Base-by-base conservation (phyloP, 2,113 vertebrate genomes). In the Caloenas nicobarica region DNA sequence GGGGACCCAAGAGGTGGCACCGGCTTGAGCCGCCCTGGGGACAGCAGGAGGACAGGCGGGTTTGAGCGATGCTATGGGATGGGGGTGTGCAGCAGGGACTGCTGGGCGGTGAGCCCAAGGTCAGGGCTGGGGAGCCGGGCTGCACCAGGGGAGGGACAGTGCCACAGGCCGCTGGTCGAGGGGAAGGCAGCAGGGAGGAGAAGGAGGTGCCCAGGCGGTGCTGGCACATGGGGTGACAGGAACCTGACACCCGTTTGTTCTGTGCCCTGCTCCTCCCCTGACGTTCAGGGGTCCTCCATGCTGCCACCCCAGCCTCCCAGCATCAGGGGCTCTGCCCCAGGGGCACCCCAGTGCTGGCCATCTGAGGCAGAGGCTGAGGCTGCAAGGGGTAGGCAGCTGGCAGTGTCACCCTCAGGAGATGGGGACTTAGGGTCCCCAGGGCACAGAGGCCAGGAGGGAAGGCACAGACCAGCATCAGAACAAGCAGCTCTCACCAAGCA, bases 321-420 rank as follows among this genome's bases (percentile, higher is more conserved):
- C 51, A 48, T 42, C 17, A 74, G 62, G 18, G 13, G 26, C 21
- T 90, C 34, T 79, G 61, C 16, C 65, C 17, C 76, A 51, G 13
- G 5, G 60, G 64, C 13, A 54, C 12, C 8, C 40, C 56, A 81
- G 25, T 0, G 0, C n/a, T 3, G 11, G 11, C 33, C 0, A 0
- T 3, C 48, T 72, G 34, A 48, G 28, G 24, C 72, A 83, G 22
- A 42, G 18, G 34, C 51, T 71, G 28, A 13, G 9, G 7, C 40
- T 36, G 48, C 4, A 15, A 23, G 7, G 26, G 33, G 33, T n/a
- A 57, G 28, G n/a, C 56, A 87, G 34, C 28, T 56, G 51, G 40
- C 62, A 64, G 42, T 44, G 65, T 21, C 69, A 68, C 26, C 31
- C 44, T 10, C 3, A 13, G 28, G 25, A n/a, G 17, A 38, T 31